Evolutionary conservation across 1,140 invertebrate species (phyloP), one percentile per base, ranked within the genome.

Genomic region (Archivesica marissinica): DNA sequence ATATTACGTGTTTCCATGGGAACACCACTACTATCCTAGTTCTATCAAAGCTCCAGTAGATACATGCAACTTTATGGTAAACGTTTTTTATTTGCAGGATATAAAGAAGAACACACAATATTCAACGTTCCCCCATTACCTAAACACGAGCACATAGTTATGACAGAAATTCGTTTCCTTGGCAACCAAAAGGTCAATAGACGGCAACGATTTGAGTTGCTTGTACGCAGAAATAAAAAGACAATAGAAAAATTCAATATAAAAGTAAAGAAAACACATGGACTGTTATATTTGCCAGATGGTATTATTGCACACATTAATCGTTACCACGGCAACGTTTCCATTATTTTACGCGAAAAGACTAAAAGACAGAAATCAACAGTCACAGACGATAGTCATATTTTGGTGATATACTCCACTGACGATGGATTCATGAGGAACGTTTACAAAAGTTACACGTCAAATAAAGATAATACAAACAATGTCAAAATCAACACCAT

Each of bases 321-420:
- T 59, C 52, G 50, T 54, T 81, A 84, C 50, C 78, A 89, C 41
- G 89, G 88, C 28, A 88, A 89, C 47, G 44, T 91, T 28, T 86
- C 75, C 4, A 77, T 90, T n/a, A 41, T 76, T 1, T 30, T 91
- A 25, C 50, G 74, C 11, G 72, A 86, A 25, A 85, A 77, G 23
- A 52, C 35, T 15, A 50, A 66, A 38, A 70, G 39, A 47, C 30
- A 35, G 13, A 54, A 59, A 15, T 61, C 85, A 68, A 54, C 35
- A 6, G 25, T 66, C 23, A 23, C 44, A 3, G 85, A 50, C 13
- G 33, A 79, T 83, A 70, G 82, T 9, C 89, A 87, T 23, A 61
- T 92, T 15, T 77, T 92, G 25, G 87, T 91, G 2, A 76, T 92
- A n/a, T 91, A 91, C 75, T 88, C 89, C 13, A 61, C 89, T 74